Evolutionary conservation across 2,888 invertebrate species (phyloP).

Genomic region (Elegia similella): DNA sequence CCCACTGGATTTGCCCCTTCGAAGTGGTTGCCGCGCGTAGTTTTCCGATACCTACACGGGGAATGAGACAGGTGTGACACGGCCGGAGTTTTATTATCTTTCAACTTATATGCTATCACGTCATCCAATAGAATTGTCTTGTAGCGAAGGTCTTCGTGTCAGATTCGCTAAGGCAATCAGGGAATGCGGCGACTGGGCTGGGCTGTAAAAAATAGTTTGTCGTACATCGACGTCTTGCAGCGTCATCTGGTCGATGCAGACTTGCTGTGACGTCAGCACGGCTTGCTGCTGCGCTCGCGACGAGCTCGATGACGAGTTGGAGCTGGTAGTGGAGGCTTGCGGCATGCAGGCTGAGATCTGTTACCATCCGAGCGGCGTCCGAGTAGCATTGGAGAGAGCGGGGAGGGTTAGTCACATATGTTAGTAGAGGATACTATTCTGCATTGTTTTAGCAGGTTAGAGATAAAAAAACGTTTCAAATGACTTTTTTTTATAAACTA

Average conservation of each 20-base stretch:
- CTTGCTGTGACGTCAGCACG: conserved; percentile 84
- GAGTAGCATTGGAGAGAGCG: conserved; percentile 37
- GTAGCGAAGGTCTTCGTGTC: too few relatives aligned
- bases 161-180: too few relatives aligned
- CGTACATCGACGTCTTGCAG: conserved; percentile 88
- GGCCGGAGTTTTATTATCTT: too few relatives aligned
- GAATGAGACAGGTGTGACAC: too few relatives aligned
- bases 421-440: conserved; percentile 19
- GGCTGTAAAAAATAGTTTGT: background rate
- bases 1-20: too few relatives aligned
- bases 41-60: too few relatives aligned
- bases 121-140: too few relatives aligned
- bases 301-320: conserved; percentile 44
- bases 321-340: conserved; percentile 60
- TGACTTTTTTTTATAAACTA: too few relatives aligned
- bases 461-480: too few relatives aligned
- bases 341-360: conserved; percentile 70
- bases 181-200: background rate
- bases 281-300: conserved; percentile 62
- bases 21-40: too few relatives aligned
- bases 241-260: conserved; percentile 90
- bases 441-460: too few relatives aligned
- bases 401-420: background rate
- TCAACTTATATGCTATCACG: too few relatives aligned
- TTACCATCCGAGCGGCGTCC: conserved; percentile 59